Evolutionary conservation across 2,113 vertebrate genomes (phyloP).

Genomic region (Bombycilla garrulus): DNA sequence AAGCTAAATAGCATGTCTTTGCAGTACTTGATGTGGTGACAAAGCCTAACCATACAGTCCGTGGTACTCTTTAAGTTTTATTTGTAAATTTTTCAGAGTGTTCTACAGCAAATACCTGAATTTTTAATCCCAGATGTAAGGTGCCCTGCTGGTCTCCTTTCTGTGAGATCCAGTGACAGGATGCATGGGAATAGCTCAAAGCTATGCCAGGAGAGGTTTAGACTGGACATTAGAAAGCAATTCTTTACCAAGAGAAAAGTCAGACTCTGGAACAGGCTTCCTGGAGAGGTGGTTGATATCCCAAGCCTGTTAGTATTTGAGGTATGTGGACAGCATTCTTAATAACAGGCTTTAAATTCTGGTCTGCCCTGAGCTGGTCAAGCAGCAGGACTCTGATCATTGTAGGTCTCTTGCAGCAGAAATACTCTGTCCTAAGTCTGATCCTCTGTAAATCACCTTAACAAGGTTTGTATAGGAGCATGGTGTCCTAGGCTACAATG

Average conservation of each 20-base stretch:
- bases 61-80: background rate
- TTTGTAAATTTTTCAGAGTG: background rate
- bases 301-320: background rate
- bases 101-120: background rate
- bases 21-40: background rate
- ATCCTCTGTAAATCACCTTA: background rate
- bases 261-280: background rate
- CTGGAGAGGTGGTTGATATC: fast-evolving
- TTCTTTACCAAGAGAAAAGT: background rate
- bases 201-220: background rate
- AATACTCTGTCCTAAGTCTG: background rate
- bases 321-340: background rate
- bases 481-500: no score
- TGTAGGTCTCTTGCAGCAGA: background rate
- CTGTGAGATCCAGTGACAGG: background rate
- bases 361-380: background rate
- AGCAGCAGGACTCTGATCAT: background rate
- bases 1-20: background rate
- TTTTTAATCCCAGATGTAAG: background rate
- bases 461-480: background rate
- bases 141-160: background rate
- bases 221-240: background rate
- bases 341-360: background rate
- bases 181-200: background rate
- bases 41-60: background rate